phyloP scores from a whole-genome alignment of 2,113 vertebrate genomes.

The Charadrius vociferus region DNA sequence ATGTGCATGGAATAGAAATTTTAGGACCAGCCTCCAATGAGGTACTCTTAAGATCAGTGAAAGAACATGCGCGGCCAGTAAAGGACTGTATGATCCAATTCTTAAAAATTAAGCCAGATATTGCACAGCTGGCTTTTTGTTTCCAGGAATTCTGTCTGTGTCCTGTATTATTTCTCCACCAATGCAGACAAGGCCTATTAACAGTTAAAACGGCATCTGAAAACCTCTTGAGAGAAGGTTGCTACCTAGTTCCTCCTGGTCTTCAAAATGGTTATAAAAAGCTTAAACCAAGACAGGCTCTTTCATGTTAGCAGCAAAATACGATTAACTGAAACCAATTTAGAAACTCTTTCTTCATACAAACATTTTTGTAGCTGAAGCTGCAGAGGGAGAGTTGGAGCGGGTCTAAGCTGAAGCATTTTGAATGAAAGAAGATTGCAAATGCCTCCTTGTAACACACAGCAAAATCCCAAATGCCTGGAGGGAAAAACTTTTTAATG shows the following conservation, averaged over 20 bases:
- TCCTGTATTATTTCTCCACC: not conserved
- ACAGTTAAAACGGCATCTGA: not conserved
- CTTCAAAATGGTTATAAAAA: slow-evolving; percentile 2
- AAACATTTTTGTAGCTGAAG: slow-evolving; percentile 41
- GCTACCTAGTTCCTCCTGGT: not conserved
- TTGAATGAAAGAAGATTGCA: slow-evolving; percentile 42
- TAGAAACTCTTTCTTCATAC: slow-evolving; percentile 36
- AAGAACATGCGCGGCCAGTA: not conserved
- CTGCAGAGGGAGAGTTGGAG: slow-evolving; percentile 4
- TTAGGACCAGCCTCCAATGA: not conserved
- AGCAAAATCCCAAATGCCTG: slow-evolving; percentile 57
- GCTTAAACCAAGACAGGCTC: not conserved
- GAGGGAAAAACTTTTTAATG: slow-evolving; percentile 64
- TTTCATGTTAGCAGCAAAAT: slow-evolving; percentile 25
- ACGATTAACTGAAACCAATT: slow-evolving; percentile 48
- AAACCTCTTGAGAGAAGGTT: not conserved
- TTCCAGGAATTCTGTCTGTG: not conserved
- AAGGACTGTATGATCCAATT: not conserved
- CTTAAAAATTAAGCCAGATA: not conserved
- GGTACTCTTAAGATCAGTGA: not conserved
- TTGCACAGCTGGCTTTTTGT: not conserved
- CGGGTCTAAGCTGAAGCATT: slow-evolving; percentile 38
- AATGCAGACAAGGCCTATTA: not conserved
- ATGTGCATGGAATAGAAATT: not conserved
- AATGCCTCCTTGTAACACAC: slow-evolving; percentile 6